Percentiles rank a stretch among this genome's conserved stretches.
These are phyloP conservation scores for Megastigmus dorsalis DNA, from an alignment of 2,888 invertebrate genomes.

Conservation along the genomic window DNA sequence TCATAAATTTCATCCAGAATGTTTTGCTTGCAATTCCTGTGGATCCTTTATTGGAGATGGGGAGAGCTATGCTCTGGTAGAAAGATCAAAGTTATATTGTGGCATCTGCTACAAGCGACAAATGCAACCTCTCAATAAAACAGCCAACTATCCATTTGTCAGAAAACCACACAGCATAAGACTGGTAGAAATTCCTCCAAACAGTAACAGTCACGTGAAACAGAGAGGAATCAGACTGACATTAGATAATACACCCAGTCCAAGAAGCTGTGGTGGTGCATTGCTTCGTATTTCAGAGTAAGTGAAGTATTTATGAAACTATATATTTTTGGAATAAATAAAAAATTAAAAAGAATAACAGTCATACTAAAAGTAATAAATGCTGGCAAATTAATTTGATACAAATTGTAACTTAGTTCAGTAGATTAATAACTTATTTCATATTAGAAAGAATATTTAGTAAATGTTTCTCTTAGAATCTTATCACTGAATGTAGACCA, in stretches of 20 bases:
- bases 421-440: too few species aligned
- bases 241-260: constrained; percentile 76
- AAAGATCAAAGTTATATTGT: constrained; percentile 92
- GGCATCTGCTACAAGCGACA: constrained; percentile 84
- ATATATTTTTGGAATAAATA: background rate
- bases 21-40: constrained; percentile 91
- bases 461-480: too few species aligned
- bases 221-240: constrained; percentile 81
- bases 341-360: constrained; percentile 12
- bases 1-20: constrained; percentile 97
- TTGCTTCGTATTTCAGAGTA: constrained; percentile 83
- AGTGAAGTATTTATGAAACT: constrained; percentile 66
- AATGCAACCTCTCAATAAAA: constrained; percentile 79
- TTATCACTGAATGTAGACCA: too few species aligned
- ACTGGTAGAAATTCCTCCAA: constrained; percentile 86
- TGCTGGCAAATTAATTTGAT: constrained; percentile 27
- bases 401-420: constrained; percentile 40
- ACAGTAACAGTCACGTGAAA: constrained; percentile 75
- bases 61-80: constrained; percentile 93
- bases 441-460: too few species aligned
- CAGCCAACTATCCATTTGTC: constrained; percentile 76
- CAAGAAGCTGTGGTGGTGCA: constrained; percentile 76
- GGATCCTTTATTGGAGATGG: constrained; percentile 91
- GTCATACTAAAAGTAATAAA: constrained; percentile 34
- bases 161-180: constrained; percentile 87